Conservation (phyloP, 2,888 invertebrate species). For the Agonum fuliginosum region DNA sequence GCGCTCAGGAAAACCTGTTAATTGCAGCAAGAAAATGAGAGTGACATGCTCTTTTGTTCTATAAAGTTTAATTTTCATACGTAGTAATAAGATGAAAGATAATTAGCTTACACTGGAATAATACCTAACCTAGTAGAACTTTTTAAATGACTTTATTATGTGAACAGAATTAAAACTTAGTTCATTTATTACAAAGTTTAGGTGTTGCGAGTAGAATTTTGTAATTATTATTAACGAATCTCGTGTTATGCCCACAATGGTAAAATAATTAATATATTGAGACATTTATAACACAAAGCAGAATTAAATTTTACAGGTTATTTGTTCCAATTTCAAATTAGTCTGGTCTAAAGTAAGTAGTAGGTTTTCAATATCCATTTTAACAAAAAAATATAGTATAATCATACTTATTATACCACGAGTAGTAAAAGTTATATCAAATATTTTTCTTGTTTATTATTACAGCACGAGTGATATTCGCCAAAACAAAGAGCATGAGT, state of each 20-base stretch:
- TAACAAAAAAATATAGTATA: no score
- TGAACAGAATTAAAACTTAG: slow-evolving; percentile 4
- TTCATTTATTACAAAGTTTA: slow-evolving; percentile 5
- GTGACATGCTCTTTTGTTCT: slow-evolving; percentile 17
- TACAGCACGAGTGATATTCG: no score
- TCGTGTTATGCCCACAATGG: not conserved
- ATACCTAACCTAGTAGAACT: no score
- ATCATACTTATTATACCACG: no score
- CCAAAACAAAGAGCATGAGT: no score
- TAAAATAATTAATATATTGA: not conserved
- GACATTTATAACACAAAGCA: not conserved
- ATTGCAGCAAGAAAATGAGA: slow-evolving; percentile 8
- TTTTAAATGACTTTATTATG: not conserved
- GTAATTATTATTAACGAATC: slow-evolving; percentile 1
- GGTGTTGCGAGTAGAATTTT: not conserved
- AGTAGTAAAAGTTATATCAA: no score
- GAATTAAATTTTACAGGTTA: not conserved
- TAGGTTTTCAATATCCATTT: no score
- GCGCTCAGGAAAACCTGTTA: not conserved
- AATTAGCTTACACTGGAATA: not conserved
- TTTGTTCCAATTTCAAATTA: not conserved
- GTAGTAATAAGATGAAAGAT: slow-evolving; percentile 10
- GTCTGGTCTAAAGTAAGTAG: no score
- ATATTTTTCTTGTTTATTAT: no score
- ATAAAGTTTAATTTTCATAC: slow-evolving; percentile 11